Conservation (phyloP, 2,797 vertebrate species). For the Catharus ustulatus region DNA sequence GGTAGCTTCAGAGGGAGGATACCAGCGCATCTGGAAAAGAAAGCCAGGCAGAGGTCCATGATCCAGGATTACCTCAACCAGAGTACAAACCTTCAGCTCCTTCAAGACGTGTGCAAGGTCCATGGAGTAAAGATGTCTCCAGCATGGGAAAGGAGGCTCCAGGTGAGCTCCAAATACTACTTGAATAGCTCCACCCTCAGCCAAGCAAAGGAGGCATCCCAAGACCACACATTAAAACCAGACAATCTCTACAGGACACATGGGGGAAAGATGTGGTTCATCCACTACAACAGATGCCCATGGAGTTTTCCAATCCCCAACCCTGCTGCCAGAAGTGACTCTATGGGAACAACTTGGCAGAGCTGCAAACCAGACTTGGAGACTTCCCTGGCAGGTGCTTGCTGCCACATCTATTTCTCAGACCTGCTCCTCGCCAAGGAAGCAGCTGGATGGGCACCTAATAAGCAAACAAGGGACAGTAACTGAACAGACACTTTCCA, state of each 20-base stretch:
- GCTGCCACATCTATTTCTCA: neutral
- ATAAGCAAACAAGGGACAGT: neutral
- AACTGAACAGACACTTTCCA: neutral
- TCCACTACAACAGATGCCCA: neutral
- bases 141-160: neutral
- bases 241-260: fast-evolving
- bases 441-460: neutral
- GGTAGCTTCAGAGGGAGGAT: slow-evolving; percentile 92
- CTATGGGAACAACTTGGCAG: neutral
- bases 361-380: neutral
- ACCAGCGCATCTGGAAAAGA: slow-evolving; percentile 96
- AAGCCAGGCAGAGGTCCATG: slow-evolving; percentile 19
- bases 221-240: neutral
- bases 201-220: neutral
- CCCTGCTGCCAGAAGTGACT: neutral
- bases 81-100: neutral
- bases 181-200: neutral
- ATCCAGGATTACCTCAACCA: neutral
- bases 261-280: neutral
- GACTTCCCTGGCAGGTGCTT: neutral
- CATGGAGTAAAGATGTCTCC: neutral
- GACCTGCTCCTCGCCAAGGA: neutral
- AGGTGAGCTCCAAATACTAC: neutral
- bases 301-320: neutral
- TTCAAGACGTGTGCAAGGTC: neutral